A percentile compares a stretch with the other conserved stretches of the same genome.
These are phyloP conservation scores for Drosophila ercepeae DNA, from an alignment of 1,140 invertebrate species.

Conservation along the genomic window DNA sequence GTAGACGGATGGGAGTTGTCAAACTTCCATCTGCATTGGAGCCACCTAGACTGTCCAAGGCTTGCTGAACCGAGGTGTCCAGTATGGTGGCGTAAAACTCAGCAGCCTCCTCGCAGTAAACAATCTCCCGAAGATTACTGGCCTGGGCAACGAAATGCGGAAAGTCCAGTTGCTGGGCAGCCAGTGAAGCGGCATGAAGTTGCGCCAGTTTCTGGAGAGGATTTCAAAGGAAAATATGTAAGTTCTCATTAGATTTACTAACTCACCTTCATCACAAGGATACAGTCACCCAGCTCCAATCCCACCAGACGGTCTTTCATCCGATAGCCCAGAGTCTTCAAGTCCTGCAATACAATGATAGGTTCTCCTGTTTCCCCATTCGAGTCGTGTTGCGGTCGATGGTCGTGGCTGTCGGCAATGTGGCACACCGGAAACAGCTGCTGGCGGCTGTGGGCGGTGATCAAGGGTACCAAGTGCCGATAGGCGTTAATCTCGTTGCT, in stretches of 20 bases:
- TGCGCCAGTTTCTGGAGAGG: slow-evolving; percentile 74
- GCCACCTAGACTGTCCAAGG: slow-evolving; percentile 63
- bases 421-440: slow-evolving; percentile 73
- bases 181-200: slow-evolving; percentile 74
- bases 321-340: slow-evolving; percentile 61
- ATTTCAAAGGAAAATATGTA: neutral
- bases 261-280: slow-evolving; percentile 78
- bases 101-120: slow-evolving; percentile 71
- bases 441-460: slow-evolving; percentile 58
- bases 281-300: slow-evolving; percentile 66
- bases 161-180: slow-evolving; percentile 59
- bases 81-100: slow-evolving; percentile 75
- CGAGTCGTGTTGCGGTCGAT: neutral
- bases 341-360: slow-evolving; percentile 76
- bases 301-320: slow-evolving; percentile 73
- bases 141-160: slow-evolving; percentile 42
- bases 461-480: slow-evolving; percentile 65
- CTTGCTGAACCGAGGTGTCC: slow-evolving; percentile 73
- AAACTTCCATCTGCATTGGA: slow-evolving; percentile 71
- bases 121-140: slow-evolving; percentile 66
- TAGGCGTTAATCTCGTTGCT: slow-evolving; percentile 79
- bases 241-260: neutral
- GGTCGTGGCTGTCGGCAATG: slow-evolving; percentile 66
- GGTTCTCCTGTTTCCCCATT: slow-evolving; percentile 52
- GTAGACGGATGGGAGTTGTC: slow-evolving; percentile 58